Percentiles rank a stretch among this genome's conserved stretches.
Evolutionary conservation across 2,888 invertebrate genomes (phyloP).

Genomic region (Coelopa pilipes): DNA sequence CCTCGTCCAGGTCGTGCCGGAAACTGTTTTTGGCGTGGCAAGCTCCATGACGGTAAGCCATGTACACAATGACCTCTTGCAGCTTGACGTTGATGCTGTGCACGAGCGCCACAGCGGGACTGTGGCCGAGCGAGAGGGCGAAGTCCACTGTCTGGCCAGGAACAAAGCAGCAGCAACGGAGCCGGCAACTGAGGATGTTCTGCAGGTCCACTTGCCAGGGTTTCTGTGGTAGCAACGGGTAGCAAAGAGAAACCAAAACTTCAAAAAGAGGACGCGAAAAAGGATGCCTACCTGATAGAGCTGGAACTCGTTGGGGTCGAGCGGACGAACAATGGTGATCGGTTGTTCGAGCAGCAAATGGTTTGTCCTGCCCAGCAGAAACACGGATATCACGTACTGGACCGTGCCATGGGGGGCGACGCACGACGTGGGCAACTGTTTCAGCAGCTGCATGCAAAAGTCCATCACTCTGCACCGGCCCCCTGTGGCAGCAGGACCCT

Average conservation of each 20-base stretch:
- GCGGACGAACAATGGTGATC: neutral
- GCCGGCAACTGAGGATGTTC: neutral
- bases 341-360: neutral
- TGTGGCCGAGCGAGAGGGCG: neutral
- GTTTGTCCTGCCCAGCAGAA: no score
- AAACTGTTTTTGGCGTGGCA: neutral
- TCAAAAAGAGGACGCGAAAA: neutral
- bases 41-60: neutral
- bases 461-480: neutral
- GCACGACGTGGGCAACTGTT: conserved; percentile 2
- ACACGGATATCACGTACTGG: neutral
- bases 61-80: conserved; percentile 5
- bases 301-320: neutral
- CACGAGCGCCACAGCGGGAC: neutral
- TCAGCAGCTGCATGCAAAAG: neutral
- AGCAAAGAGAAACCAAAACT: neutral
- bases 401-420: neutral
- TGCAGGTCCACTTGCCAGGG: neutral
- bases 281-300: neutral
- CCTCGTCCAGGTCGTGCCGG: neutral
- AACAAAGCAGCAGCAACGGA: neutral
- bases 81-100: neutral
- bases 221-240: neutral
- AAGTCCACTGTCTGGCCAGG: neutral
- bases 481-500: neutral